phyloP scores from a whole-genome alignment of 1,140 invertebrate genomes.

The Glossosoma conforme region DNA sequence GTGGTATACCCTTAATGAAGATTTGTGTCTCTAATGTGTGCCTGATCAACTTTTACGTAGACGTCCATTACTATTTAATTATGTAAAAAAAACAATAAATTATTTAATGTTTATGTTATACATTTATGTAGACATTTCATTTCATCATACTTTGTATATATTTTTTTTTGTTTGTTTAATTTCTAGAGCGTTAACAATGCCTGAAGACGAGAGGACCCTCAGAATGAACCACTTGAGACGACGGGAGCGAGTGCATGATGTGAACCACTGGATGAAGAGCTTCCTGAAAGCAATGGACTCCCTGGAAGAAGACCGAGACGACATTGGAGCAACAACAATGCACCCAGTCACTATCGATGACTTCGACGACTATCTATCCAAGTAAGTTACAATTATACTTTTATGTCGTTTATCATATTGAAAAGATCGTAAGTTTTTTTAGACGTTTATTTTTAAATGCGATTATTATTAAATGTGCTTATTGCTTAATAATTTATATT shows the following conservation, averaged over 20 bases:
- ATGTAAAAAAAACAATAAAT: too few species aligned
- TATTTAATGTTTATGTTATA: too few species aligned
- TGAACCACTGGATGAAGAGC: slow-evolving; percentile 83
- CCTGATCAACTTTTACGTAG: too few species aligned
- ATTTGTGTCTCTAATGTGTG: too few species aligned
- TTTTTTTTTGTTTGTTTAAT: slow-evolving; percentile 3
- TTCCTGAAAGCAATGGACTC: slow-evolving; percentile 84
- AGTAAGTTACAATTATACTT: slow-evolving; percentile 51
- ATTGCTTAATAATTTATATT: too few species aligned
- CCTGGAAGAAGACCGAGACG: slow-evolving; percentile 69
- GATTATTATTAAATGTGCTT: too few species aligned
- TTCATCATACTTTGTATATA: too few species aligned
- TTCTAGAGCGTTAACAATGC: slow-evolving; percentile 78
- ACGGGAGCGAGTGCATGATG: slow-evolving; percentile 77
- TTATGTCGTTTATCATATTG: slow-evolving; percentile 1
- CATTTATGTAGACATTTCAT: too few species aligned
- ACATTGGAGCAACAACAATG: slow-evolving; percentile 75
- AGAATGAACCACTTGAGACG: slow-evolving; percentile 80
- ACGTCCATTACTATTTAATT: too few species aligned
- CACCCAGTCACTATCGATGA: slow-evolving; percentile 81
- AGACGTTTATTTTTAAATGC: too few species aligned
- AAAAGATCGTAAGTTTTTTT: too few species aligned
- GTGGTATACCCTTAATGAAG: too few species aligned
- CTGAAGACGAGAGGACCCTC: slow-evolving; percentile 78
- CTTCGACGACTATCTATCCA: slow-evolving; percentile 79